Conservation (phyloP, 2,797 vertebrate genomes). For the Scyliorhinus canicula region DNA sequence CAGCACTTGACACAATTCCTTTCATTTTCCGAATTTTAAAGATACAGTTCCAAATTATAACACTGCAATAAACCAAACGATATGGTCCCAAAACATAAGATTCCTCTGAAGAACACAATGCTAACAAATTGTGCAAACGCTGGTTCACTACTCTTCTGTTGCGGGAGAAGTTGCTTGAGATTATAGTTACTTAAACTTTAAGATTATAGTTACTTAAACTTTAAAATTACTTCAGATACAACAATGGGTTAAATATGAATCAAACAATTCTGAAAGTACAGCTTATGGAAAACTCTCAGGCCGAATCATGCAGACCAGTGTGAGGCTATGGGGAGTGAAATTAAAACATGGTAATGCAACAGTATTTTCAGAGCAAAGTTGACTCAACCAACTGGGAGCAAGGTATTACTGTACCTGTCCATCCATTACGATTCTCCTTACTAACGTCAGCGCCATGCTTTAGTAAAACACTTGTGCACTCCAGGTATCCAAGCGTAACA, state of each 20-base stretch:
- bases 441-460: conserved; percentile 82
- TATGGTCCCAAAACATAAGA: no score
- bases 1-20: no score
- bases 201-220: background rate
- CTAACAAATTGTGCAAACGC: background rate
- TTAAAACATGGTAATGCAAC: background rate
- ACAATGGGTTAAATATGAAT: background rate
- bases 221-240: no score
- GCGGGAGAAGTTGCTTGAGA: background rate
- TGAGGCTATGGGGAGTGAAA: background rate
- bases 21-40: no score
- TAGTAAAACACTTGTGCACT: conserved; percentile 80
- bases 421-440: conserved; percentile 89
- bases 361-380: background rate
- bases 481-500: conserved; percentile 82
- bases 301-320: background rate
- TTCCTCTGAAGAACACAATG: no score
- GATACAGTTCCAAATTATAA: no score
- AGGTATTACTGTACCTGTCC: conserved; percentile 71
- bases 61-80: no score
- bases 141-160: no score
- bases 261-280: background rate
- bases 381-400: background rate
- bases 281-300: background rate
- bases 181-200: background rate